Evolutionary conservation across 2,113 vertebrate genomes (phyloP), one percentile per base, ranked within the genome.

Genomic region (Ammodytes dubius): DNA sequence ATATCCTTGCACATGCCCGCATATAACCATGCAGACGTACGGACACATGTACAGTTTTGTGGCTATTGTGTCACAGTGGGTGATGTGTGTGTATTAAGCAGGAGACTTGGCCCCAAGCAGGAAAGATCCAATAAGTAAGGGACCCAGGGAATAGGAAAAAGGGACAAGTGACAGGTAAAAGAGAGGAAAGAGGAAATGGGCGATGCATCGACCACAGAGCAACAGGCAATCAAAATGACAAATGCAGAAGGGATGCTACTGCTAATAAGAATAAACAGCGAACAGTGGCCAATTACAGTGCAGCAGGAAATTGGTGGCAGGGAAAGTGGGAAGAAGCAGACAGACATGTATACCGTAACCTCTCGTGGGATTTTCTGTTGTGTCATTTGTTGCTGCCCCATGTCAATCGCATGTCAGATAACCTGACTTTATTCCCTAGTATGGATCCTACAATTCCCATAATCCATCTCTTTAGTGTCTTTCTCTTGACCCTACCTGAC

Each of bases 71-170:
- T 80, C 65, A 7, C 47, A 47, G 65, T 74, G 71, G 45, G 70
- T 77, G 73, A 75, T 81, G 82, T 63, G 70, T 53, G 42, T 67
- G 46, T 19, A 69, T 84, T 84, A 60, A 75, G 79, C 57, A 52
- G 59, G 74, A 54, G 68, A 63, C 66, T 19, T 0, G 11, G 69
- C 56, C 81, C 58, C 5, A 6, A 64, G 75, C n/a, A 40, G 65
- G 58, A 70, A 57, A 14, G 67, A 60, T 45, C 53, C 63, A 53
- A 76, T 71, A 78, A 72, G 39, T 4, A n/a, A 40, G 39, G 39
- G 56, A 53, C n/a, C 43, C 7, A 46, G 15, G 2, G 14, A 60
- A 27, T 27, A 27, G 45, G 54, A 27, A 70, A 54, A 10, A 37
- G 17, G 39, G n/a, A 72, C 39, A 54, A 65, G 19, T 37, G 47